Base-by-base conservation (phyloP, 2,888 invertebrate genomes). In the Plebejus anna region DNA sequence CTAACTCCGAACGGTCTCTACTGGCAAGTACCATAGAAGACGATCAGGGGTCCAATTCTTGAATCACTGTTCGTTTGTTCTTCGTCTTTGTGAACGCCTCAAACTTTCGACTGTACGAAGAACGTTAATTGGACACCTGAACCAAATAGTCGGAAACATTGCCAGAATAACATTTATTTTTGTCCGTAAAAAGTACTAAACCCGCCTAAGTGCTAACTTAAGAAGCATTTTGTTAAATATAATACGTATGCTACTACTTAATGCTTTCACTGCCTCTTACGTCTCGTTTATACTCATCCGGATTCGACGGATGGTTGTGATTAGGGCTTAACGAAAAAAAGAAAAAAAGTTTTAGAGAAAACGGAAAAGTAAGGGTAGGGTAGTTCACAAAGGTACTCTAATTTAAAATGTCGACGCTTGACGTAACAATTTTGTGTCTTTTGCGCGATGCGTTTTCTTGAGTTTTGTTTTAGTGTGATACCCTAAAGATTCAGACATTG, bases 161-260 rank as follows among this genome's bases (percentile, higher is more conserved):
- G 73, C 73, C 73, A 73, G 73, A 36, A 73, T 47, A 51, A 73
- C 73, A 73, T 73, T 73, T 73, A 73, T 42, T 28, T 28, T 22
- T 13, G 13, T 73, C 42, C 71, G 22, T 71, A 22, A 32, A 36
- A 66, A 36, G 16, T 66, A 73, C 73, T 73, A 73, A 72, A 73
- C 73, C 73, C 73, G 73, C 73, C 73, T 73, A 55, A 73, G 13
- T 73, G 73, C 73, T 70, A 70, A 70, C 38, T 9, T 71, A 73
- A 36, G 55, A 73, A 73, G 73, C 73, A 55, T 73, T 73, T 73
- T 51, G 51, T 73, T 73, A 55, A 32, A 55, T 51, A 32, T 73
- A 55, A 73, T 73, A 72, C 7, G 32, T 28, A 55, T 55, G 73
- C 73, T 55, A 28, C 47, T 55, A 32, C 36, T 28, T 73, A 16